These are phyloP conservation scores for Panagrolaimus sp. DNA, from an alignment of 1,140 invertebrate genomes.

Conservation along the genomic window DNA sequence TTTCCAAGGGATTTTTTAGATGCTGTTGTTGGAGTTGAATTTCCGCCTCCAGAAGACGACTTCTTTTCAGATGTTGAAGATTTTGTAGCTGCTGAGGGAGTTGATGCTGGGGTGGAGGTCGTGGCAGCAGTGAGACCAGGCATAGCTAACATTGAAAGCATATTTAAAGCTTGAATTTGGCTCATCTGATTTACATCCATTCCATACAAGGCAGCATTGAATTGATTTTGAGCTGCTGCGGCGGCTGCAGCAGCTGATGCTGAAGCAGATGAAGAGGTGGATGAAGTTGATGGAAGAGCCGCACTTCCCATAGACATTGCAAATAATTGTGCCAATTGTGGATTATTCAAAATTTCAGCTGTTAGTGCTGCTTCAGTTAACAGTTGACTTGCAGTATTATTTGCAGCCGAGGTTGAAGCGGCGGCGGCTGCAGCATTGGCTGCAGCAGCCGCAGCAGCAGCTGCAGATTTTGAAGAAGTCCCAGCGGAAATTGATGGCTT, in stretches of 20 bases:
- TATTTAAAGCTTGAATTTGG: neutral
- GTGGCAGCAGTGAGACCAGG: neutral
- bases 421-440: neutral
- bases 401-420: neutral
- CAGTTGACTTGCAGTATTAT: conserved; percentile 8
- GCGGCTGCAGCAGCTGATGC: neutral
- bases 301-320: neutral
- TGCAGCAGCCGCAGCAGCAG: neutral
- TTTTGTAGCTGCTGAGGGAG: neutral
- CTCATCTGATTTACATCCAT: neutral
- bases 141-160: neutral
- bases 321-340: conserved; percentile 9
- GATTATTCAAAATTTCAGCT: conserved; percentile 26
- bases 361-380: conserved; percentile 25
- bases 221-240: conserved; percentile 2
- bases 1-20: conserved; percentile 13
- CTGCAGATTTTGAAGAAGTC: neutral
- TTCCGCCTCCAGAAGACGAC: neutral
- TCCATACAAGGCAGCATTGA: neutral
- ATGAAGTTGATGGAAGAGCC: neutral
- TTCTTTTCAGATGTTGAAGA: neutral
- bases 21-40: neutral
- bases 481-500: neutral
- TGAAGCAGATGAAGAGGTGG: neutral
- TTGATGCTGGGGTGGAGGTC: neutral